A percentile compares a stretch with the other conserved stretches of the same genome.
These are phyloP conservation scores for Telenomus remus DNA, from an alignment of 1,140 invertebrate species.

Conservation along the genomic window DNA sequence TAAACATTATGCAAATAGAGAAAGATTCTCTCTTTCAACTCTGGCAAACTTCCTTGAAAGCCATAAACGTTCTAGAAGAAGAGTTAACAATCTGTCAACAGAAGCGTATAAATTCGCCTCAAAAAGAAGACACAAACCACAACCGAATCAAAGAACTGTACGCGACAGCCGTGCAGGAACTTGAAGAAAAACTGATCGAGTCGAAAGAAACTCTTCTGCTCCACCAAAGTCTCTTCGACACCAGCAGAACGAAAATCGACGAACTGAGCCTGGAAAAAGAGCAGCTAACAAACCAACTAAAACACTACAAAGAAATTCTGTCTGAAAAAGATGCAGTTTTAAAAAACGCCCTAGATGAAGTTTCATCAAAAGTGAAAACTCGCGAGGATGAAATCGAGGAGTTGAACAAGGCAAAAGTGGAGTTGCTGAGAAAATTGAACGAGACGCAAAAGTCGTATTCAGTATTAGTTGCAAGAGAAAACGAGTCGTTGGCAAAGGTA, in stretches of 20 bases:
- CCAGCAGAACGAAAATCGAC: constrained; percentile 63
- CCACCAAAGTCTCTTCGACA: constrained; percentile 66
- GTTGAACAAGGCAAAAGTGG: constrained; percentile 47
- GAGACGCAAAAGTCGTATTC: constrained; percentile 54
- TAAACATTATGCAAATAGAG: constrained; percentile 71
- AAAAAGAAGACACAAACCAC: constrained; percentile 62
- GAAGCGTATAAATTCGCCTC: constrained; percentile 53
- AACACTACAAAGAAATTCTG: constrained; percentile 19
- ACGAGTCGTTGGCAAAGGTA: constrained; percentile 68
- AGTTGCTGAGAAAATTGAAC: constrained; percentile 63
- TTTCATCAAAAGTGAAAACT: constrained; percentile 59
- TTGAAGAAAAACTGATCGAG: constrained; percentile 68
- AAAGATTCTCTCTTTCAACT: constrained; percentile 78
- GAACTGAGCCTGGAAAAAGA: constrained; percentile 63
- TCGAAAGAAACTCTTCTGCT: constrained; percentile 68
- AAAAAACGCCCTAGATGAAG: constrained; percentile 55
- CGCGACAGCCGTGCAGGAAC: constrained; percentile 69
- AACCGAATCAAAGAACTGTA: constrained; percentile 67
- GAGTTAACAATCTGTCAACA: constrained; percentile 75
- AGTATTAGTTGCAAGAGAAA: constrained; percentile 59
- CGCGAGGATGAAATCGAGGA: constrained; percentile 60
- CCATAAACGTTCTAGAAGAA: constrained; percentile 76
- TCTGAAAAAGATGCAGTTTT: too few species aligned
- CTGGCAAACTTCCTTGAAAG: constrained; percentile 78
- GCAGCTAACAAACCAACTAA: constrained; percentile 62